phyloP scores from a whole-genome alignment of 1,140 invertebrate species.

The Philotrypesis tridentata region DNA sequence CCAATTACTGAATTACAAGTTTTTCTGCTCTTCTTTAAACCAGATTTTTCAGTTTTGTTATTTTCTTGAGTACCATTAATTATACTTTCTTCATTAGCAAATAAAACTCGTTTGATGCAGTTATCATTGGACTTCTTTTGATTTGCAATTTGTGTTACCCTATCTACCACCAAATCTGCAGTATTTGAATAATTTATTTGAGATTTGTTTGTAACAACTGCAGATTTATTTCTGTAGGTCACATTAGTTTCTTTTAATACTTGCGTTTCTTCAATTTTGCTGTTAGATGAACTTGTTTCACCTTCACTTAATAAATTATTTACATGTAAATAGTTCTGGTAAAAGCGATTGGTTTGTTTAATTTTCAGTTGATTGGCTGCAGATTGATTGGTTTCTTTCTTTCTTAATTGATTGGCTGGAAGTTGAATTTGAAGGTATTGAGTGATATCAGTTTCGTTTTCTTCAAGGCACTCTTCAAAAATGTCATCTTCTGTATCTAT shows the following conservation, averaged over 20 bases:
- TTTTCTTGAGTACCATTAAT: background rate
- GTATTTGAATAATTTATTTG: slow-evolving; percentile 3
- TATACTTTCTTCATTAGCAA: slow-evolving; percentile 31
- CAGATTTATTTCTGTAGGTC: background rate
- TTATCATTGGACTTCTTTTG: background rate
- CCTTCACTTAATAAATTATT: slow-evolving; percentile 4
- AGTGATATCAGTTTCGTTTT: slow-evolving; percentile 23
- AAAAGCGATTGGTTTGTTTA: slow-evolving; percentile 31
- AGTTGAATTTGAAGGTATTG: slow-evolving; percentile 32
- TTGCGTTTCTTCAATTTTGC: background rate
- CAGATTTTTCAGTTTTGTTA: slow-evolving; percentile 18
- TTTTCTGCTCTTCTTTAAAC: slow-evolving; percentile 9
- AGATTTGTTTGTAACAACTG: background rate
- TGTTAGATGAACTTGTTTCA: background rate
- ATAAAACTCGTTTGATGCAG: slow-evolving; percentile 34
- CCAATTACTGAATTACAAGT: background rate
- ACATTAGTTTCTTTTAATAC: slow-evolving; percentile 44
- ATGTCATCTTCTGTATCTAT: slow-evolving; percentile 35
- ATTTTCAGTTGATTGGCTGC: background rate
- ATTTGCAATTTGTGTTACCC: background rate
- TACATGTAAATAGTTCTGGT: slow-evolving; percentile 1
- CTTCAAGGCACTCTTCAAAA: slow-evolving; percentile 31
- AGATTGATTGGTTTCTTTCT: slow-evolving; percentile 31
- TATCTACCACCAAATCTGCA: background rate
- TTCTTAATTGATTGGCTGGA: background rate